Evolutionary conservation across 2,113 vertebrate species (phyloP).

Genomic region (Ornithorhynchus anatinus): DNA sequence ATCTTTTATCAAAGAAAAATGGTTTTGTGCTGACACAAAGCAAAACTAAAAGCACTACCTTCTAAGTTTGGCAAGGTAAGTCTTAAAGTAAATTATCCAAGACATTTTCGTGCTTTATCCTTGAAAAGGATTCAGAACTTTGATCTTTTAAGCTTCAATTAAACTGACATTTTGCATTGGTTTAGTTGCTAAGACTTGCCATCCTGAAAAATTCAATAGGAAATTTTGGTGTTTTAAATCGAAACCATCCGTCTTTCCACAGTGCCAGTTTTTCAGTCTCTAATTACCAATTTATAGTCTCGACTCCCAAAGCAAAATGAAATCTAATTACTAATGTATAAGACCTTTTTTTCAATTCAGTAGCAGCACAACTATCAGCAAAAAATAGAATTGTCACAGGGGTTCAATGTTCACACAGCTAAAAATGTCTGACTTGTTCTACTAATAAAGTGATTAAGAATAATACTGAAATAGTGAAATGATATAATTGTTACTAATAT

Average conservation of each 20-base stretch:
- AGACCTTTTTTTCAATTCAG: not conserved
- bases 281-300: not conserved
- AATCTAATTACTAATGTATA: not conserved
- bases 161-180: rapidly evolving
- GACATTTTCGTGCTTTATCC: rapidly evolving
- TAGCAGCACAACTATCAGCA: not conserved
- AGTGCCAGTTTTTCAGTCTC: not conserved
- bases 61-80: not conserved
- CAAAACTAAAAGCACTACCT: not conserved
- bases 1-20: not conserved
- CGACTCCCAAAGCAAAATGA: not conserved
- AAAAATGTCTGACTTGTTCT: no score
- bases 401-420: no score
- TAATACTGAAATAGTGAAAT: no score
- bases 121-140: not conserved
- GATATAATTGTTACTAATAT: no score
- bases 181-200: not conserved
- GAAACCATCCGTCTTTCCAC: not conserved
- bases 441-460: no score
- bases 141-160: not conserved
- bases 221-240: not conserved
- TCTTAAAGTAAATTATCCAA: slow-evolving; percentile 3
- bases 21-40: not conserved
- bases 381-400: not conserved
- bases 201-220: not conserved